A percentile compares a stretch with the other conserved stretches of the same genome.
Evolutionary conservation across 92 coral and sea anemone genomes (phyloP).

Genomic region (Porites cylindrica): DNA sequence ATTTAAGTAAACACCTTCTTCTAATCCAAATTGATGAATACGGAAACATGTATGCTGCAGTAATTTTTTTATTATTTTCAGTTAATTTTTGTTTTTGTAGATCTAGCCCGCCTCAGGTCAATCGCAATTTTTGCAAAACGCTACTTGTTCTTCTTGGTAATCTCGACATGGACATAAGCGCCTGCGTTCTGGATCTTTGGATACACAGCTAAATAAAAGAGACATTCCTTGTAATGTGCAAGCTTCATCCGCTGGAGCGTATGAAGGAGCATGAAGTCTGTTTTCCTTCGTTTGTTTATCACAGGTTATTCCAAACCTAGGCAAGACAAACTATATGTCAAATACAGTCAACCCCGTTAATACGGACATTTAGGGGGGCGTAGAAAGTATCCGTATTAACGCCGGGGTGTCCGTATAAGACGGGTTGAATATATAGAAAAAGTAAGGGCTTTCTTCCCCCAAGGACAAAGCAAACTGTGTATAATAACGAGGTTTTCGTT

Average conservation of each 20-base stretch:
- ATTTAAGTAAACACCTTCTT: no score
- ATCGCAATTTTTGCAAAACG: conserved; percentile 43
- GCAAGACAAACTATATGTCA: not conserved
- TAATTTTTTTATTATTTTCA: not conserved
- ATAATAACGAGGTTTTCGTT: no score
- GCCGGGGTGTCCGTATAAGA: no score
- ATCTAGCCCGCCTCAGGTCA: not conserved
- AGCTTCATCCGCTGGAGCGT: conserved; percentile 16
- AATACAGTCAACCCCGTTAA: not conserved
- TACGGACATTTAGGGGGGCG: not conserved
- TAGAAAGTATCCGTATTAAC: no score
- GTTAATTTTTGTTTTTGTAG: not conserved
- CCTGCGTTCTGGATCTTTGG: conserved; percentile 10
- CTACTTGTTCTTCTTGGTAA: conserved; percentile 36
- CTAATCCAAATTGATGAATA: no score
- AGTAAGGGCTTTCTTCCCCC: no score
- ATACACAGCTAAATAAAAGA: conserved; percentile 36
- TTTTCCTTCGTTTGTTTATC: conserved; percentile 3
- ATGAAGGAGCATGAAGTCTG: conserved; percentile 37
- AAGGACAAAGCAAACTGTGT: no score
- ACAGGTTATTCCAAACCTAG: conserved; percentile 11
- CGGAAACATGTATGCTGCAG: not conserved
- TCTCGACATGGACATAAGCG: conserved; percentile 45
- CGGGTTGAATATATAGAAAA: no score
- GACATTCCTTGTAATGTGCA: conserved; percentile 23